phyloP scores from a whole-genome alignment of 2,888 invertebrate species.

The Allolobophora icterica region DNA sequence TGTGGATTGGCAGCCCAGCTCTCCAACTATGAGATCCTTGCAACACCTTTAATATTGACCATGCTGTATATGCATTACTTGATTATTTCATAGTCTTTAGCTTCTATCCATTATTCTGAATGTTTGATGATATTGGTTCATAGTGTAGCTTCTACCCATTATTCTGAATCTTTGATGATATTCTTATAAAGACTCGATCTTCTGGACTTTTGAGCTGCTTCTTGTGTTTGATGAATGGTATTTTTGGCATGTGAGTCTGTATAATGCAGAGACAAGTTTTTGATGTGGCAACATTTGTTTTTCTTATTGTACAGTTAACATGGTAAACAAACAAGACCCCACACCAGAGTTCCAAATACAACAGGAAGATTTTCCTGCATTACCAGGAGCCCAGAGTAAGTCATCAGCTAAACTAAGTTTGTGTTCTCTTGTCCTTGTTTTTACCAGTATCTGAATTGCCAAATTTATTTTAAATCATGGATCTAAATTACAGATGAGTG shows the following conservation, averaged over 20 bases:
- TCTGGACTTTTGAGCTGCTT: background rate
- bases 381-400: constrained; percentile 77
- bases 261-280: background rate
- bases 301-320: constrained; percentile 43
- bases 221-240: background rate
- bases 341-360: constrained; percentile 78
- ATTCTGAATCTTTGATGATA: background rate
- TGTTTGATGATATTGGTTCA: no score
- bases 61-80: background rate
- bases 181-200: background rate
- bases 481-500: background rate
- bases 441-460: background rate
- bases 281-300: background rate
- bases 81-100: background rate
- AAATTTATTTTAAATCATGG: background rate
- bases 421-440: background rate
- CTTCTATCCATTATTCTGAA: background rate
- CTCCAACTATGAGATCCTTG: background rate
- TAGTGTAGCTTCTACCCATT: background rate
- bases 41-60: background rate
- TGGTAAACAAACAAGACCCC: constrained; percentile 63
- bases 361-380: constrained; percentile 97
- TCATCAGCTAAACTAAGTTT: constrained; percentile 15
- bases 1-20: background rate
- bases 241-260: background rate